Evolutionary conservation across 92 coral and sea anemone species (phyloP), one percentile per base, ranked within the genome.

Genomic region (Montipora capitata): DNA sequence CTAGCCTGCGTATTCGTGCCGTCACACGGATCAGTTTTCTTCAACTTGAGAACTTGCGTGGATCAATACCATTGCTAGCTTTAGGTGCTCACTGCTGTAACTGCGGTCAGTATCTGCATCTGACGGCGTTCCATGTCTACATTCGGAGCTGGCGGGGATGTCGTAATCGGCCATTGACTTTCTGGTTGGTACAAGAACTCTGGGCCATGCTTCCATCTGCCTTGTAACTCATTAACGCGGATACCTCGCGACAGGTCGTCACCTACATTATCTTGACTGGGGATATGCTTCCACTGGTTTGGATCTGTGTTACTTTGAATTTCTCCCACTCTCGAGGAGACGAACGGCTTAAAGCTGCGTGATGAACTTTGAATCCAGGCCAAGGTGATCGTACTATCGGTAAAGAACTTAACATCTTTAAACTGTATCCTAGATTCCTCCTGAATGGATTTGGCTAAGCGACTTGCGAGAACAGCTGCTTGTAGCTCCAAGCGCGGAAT

Each of bases 181-280:
- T 92, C 92, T 43, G 92, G 86, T 16, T 68, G 82, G 59, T 64
- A 35, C 18, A 93, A 66, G 76, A 93, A 93, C 17, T 72, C 90
- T 27, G 96, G 94, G 38, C 94, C 92, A 20, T 13, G 67, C 41
- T 76, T 67, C 92, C 92, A 73, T 68, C 84, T 70, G 4, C 92
- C 88, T 20, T 20, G 27, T 20, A 20, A 20, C 27, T 20, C 27
- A 20, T 20, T 20, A 20, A 20, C 27, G 4, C 1, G 69, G 7
- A 88, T 74, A 5, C 92, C 92, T 63, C 92, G 14, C 0, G 88
- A 82, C 8, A 89, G 45, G 18, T 89, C 85, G 8, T 88, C 92
- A 0, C 88, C 92, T 6, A 88, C 88, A 11, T 89, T 89, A 1
- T 4, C 38, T 41, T 89, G 88, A 12, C 93, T 64, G 39, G 89